Percentiles rank a stretch among this genome's conserved stretches.
phyloP scores from a whole-genome alignment of 2,113 vertebrate genomes.

The Panthera leo region DNA sequence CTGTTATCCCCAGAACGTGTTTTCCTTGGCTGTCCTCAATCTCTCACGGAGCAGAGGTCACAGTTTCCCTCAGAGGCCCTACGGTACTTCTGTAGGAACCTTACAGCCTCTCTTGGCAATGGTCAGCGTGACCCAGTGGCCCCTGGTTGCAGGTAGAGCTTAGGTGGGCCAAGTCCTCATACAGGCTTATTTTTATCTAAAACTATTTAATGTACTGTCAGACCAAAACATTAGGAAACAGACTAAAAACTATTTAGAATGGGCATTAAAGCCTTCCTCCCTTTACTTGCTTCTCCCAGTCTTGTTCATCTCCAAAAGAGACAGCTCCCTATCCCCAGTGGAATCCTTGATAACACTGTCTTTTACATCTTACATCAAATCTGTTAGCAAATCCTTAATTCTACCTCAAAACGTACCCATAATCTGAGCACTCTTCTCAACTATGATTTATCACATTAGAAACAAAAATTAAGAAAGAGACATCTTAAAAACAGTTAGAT shows the following conservation, averaged over 20 bases:
- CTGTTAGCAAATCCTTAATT: neutral
- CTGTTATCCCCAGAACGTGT: neutral
- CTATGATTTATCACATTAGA: neutral
- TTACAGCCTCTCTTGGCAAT: neutral
- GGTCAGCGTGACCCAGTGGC: neutral
- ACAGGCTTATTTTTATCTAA: neutral
- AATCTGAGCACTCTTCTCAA: neutral
- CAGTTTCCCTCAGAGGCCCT: neutral
- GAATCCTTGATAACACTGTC: neutral
- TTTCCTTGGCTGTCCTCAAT: fast-evolving
- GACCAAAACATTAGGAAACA: neutral
- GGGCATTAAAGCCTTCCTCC: neutral
- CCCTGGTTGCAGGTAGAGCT: neutral
- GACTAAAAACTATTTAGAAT: neutral
- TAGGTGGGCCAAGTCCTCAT: neutral
- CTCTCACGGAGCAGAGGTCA: neutral
- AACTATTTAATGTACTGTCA: neutral
- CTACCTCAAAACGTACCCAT: neutral
- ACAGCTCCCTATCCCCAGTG: neutral
- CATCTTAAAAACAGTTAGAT: neutral
- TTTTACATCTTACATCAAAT: neutral
- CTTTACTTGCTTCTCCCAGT: neutral
- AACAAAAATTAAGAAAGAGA: neutral
- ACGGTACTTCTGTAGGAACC: neutral
- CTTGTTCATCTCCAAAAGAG: neutral